These are phyloP conservation scores for Barnardius zonarius DNA, from an alignment of 2,113 vertebrate species.

Conservation along the genomic window DNA sequence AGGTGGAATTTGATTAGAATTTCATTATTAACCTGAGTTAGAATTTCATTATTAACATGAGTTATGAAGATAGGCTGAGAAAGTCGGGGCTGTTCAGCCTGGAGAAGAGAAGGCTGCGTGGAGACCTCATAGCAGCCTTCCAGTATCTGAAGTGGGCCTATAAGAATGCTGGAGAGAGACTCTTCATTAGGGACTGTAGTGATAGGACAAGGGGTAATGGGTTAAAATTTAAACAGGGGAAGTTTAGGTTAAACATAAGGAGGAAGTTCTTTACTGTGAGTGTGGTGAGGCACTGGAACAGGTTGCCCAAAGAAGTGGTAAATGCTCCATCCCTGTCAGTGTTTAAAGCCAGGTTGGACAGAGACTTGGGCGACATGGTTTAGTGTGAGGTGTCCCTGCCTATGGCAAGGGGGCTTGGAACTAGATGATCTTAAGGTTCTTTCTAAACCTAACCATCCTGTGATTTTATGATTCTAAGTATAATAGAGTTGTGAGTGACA, in stretches of 20 bases:
- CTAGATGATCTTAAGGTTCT: neutral
- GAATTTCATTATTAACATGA: neutral
- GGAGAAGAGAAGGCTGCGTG: too few species aligned
- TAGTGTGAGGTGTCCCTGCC: neutral
- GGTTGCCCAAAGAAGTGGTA: neutral
- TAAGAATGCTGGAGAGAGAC: too few species aligned
- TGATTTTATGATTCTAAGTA: neutral
- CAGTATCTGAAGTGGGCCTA: too few species aligned
- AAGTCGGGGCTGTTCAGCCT: too few species aligned
- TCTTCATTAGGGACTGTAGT: too few species aligned
- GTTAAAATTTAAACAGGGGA: too few species aligned
- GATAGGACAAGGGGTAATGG: too few species aligned
- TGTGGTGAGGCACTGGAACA: too few species aligned
- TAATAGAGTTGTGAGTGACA: neutral
- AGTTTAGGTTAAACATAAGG: too few species aligned
- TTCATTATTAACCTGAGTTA: neutral
- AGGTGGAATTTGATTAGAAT: neutral
- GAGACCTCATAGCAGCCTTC: too few species aligned
- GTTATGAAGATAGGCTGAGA: too few species aligned
- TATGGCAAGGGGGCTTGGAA: neutral
- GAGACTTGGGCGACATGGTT: neutral
- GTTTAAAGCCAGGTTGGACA: neutral
- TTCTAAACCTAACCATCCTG: neutral
- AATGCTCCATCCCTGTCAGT: neutral
- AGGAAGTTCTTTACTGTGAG: too few species aligned